Percentiles rank a stretch among this genome's conserved stretches.
These are phyloP conservation scores for Callorhinus ursinus DNA, from an alignment of 2,113 vertebrate genomes.

Conservation along the genomic window DNA sequence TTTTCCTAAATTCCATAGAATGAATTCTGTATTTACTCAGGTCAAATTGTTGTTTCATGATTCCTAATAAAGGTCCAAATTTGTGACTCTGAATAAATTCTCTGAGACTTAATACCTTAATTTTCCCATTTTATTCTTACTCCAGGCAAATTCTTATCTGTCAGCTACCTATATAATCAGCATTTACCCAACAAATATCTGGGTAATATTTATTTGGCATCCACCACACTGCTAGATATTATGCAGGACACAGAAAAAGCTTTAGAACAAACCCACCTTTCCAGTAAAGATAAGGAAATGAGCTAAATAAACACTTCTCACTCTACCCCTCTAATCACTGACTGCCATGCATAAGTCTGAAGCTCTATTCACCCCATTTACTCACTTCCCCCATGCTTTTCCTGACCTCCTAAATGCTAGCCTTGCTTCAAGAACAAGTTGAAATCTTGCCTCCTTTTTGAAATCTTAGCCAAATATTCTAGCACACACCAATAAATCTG, in stretches of 20 bases:
- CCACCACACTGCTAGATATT: not conserved
- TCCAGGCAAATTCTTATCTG: conserved; percentile 34
- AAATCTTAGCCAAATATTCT: not conserved
- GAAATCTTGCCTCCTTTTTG: not conserved
- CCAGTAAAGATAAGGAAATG: not conserved
- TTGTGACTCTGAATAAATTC: not conserved
- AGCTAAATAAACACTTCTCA: not conserved
- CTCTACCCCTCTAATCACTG: not conserved
- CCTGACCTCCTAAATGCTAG: not conserved
- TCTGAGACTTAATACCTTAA: not conserved
- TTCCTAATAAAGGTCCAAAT: conserved; percentile 4
- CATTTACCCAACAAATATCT: conserved; percentile 22
- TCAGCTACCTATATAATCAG: not conserved
- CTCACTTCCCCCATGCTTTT: not conserved
- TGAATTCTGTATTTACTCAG: not conserved
- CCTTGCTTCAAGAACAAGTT: not conserved
- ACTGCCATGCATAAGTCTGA: not conserved
- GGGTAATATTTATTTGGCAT: conserved; percentile 3
- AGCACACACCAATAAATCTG: not conserved
- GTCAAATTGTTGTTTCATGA: not conserved
- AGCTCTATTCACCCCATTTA: not conserved
- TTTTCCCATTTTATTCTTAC: not conserved
- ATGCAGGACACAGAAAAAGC: not conserved
- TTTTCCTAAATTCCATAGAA: not conserved
- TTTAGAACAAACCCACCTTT: conserved; percentile 3